Base-by-base conservation (phyloP, 2,113 vertebrate species). In the Archilochus colubris region DNA sequence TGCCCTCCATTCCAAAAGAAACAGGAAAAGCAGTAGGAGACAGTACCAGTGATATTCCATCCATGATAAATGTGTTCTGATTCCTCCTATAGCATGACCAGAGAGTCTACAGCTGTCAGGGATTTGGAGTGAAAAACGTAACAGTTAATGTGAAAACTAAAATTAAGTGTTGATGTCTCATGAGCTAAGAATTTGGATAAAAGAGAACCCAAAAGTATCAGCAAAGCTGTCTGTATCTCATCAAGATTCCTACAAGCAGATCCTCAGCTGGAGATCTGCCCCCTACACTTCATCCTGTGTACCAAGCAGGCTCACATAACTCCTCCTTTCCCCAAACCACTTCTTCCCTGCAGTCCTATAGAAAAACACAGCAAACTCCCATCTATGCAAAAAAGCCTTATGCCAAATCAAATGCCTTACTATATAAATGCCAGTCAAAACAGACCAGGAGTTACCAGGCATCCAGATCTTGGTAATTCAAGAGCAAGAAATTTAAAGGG, bases 141-240 rank as follows among this genome's bases (percentile, higher is more conserved):
- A 84, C 43, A 64, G 80, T 91, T 78, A 69, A 92, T 40, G 44
- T 92, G 88, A 92, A 96, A 95, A 95, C 72, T 77, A 95, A 91
- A 92, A 96, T 78, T 93, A 89, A 93, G 82, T 88, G 68, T 86
- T 93, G 86, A 84, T 93, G 86, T 91, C 83, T 86, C 86, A 93
- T 57, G 58, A 95, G 69, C 91, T 92, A 95, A 91, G 83, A 94
- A 91, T 93, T 82, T 80, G 84, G 89, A 96, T 95, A 92, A 94
- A 96, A 96, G 88, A 76, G 67, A 93, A 78, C 54, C 69, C 66
- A 75, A 61, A 89, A 95, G 69, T 24, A 84, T 61, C 84, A 91
- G 81, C 44, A 79, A 94, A 95, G 91, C 61, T 93, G 83, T 89
- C 94, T 94, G 92, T 81, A 81, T 73, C 87, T 92, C 83, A 94